phyloP scores from a whole-genome alignment of 2,888 invertebrate species.

The Drosophila subsilvestris region DNA sequence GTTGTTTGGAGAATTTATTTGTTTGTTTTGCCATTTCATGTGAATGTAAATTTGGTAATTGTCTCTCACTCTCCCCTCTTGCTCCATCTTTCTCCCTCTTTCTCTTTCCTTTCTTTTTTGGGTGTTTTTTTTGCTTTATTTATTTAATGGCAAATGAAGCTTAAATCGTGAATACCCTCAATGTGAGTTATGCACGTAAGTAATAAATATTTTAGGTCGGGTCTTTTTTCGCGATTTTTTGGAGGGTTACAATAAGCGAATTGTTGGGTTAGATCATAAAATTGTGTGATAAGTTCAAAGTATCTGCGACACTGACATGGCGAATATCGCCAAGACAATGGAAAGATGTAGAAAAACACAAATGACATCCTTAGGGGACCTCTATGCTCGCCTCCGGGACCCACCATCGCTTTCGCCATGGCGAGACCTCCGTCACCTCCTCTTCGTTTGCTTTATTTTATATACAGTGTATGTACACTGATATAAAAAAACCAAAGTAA shows the following conservation, averaged over 20 bases:
- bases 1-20: conserved; percentile 72
- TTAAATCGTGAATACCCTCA: conserved; percentile 51
- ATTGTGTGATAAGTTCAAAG: too few relatives aligned
- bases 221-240: background rate
- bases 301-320: too few relatives aligned
- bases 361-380: too few relatives aligned
- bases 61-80: conserved; percentile 43
- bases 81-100: background rate
- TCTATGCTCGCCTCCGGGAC: too few relatives aligned
- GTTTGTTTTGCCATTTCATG: conserved; percentile 70
- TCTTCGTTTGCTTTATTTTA: too few relatives aligned
- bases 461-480: too few relatives aligned
- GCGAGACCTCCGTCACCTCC: too few relatives aligned
- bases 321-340: too few relatives aligned
- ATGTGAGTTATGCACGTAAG: conserved; percentile 53
- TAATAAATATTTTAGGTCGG: conserved; percentile 48
- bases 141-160: conserved; percentile 62
- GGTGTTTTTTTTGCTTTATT: conserved; percentile 49
- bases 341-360: too few relatives aligned
- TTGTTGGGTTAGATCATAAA: conserved; percentile 8
- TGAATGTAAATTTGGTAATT: conserved; percentile 76
- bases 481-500: too few relatives aligned
- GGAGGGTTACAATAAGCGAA: background rate
- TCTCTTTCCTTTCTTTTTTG: background rate
- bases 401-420: too few relatives aligned